Percentiles rank a stretch among this genome's conserved stretches.
These are phyloP conservation scores for Euproctis similis DNA, from an alignment of 2,888 invertebrate genomes.

Conservation along the genomic window DNA sequence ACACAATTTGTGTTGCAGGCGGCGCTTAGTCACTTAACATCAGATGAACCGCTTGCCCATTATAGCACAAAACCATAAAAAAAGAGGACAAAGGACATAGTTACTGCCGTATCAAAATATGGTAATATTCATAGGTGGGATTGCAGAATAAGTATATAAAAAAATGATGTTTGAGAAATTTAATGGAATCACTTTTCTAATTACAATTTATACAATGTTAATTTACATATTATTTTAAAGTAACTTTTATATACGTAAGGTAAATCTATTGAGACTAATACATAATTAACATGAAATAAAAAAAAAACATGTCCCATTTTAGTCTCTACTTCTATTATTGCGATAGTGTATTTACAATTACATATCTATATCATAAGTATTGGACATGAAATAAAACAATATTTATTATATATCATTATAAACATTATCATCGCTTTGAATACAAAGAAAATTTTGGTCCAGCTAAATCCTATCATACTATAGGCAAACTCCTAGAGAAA, in stretches of 20 bases:
- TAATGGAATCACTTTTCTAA: constrained; percentile 72
- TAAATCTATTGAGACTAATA: constrained; percentile 54
- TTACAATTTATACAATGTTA: constrained; percentile 71
- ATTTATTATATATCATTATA: constrained; percentile 41
- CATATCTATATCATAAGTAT: constrained; percentile 35
- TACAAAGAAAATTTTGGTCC: constrained; percentile 73
- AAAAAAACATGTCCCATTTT: constrained; percentile 46
- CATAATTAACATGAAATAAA: constrained; percentile 60
- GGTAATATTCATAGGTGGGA: too few relatives aligned
- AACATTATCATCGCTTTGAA: constrained; percentile 53
- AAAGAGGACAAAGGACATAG: too few relatives aligned
- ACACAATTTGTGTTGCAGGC: too few relatives aligned
- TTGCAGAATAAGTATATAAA: too few relatives aligned
- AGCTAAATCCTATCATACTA: constrained; percentile 70
- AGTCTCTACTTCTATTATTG: constrained; percentile 65
- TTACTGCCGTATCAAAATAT: too few relatives aligned
- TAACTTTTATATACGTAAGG: constrained; percentile 37
- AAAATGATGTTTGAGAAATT: constrained; percentile 60
- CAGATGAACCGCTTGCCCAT: too few relatives aligned
- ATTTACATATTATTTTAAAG: constrained; percentile 58
- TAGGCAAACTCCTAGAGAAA: constrained; percentile 62
- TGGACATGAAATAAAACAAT: constrained; percentile 60
- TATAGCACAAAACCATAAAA: too few relatives aligned
- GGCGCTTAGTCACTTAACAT: too few relatives aligned
- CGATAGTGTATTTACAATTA: constrained; percentile 62